A percentile compares a stretch with the other conserved stretches of the same genome.
These are phyloP conservation scores for Enteromius viviparus DNA, from an alignment of 2,797 vertebrate species.

Conservation along the genomic window DNA sequence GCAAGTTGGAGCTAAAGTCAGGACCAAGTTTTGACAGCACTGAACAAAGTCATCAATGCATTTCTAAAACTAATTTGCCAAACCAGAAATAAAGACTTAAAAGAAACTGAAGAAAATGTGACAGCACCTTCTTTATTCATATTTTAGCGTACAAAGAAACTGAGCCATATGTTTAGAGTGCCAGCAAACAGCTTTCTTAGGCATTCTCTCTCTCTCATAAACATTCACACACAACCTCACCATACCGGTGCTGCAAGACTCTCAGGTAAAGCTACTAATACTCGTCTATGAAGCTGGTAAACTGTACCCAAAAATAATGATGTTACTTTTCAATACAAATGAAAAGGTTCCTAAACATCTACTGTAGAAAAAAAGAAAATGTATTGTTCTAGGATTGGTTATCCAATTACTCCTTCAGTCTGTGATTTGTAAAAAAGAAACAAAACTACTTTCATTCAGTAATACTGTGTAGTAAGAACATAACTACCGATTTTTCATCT, in stretches of 20 bases:
- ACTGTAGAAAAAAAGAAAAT: conserved; percentile 57
- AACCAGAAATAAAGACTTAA: background rate
- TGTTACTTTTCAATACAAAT: conserved; percentile 69
- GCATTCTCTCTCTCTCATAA: background rate
- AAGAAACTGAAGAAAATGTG: conserved; percentile 8
- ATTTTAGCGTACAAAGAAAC: conserved; percentile 31
- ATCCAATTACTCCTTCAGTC: conserved; percentile 52
- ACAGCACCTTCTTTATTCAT: conserved; percentile 44
- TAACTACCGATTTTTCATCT: conserved; percentile 40
- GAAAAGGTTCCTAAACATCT: conserved; percentile 66
- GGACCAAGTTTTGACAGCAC: too few species aligned
- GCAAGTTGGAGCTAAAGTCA: too few species aligned
- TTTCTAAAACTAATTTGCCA: background rate
- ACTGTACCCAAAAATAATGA: conserved; percentile 57
- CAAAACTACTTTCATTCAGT: background rate
- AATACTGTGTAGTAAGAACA: conserved; percentile 57
- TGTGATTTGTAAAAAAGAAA: conserved; percentile 40
- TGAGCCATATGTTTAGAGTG: background rate
- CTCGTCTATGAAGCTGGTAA: conserved; percentile 50
- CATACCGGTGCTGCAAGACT: conserved; percentile 23
- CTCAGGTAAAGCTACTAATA: conserved; percentile 72
- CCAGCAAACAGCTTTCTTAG: background rate
- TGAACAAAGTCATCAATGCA: background rate
- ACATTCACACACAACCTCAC: conserved; percentile 1
- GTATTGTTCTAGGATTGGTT: conserved; percentile 19